These are phyloP conservation scores for Lepidurus couesii DNA, from an alignment of 1,140 invertebrate species.

Conservation along the genomic window DNA sequence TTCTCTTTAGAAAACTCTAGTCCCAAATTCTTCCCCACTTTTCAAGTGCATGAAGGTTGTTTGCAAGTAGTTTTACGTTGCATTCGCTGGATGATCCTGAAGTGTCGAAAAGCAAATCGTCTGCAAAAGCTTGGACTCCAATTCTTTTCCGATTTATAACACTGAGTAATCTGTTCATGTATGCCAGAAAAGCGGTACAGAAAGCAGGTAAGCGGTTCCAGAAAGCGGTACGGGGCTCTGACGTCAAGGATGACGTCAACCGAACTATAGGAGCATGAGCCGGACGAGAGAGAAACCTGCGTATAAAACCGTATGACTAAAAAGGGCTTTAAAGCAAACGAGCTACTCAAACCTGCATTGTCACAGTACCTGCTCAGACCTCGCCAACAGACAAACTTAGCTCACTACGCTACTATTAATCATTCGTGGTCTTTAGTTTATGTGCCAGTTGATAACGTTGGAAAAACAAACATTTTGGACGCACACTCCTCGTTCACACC, in stretches of 20 bases:
- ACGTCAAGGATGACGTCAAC: not conserved
- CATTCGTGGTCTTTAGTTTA: too few species aligned
- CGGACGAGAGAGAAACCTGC: not conserved
- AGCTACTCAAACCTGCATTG: not conserved
- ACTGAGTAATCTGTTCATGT: not conserved
- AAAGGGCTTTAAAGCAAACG: not conserved
- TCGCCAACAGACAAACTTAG: not conserved
- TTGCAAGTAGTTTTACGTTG: conserved; percentile 17
- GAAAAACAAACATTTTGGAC: too few species aligned
- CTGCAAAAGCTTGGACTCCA: conserved; percentile 17
- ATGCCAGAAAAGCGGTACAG: conserved; percentile 20
- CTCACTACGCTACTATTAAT: too few species aligned
- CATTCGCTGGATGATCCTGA: not conserved
- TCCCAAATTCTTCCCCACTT: conserved; percentile 11
- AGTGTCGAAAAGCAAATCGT: not conserved
- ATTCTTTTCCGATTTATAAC: conserved; percentile 12
- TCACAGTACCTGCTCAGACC: not conserved
- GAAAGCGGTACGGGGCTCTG: not conserved
- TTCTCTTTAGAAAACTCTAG: conserved; percentile 7
- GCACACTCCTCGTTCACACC: too few species aligned
- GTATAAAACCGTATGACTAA: not conserved
- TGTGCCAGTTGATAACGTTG: too few species aligned
- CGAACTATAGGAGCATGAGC: not conserved
- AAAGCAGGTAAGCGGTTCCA: too few species aligned
- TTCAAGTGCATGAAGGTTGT: conserved; percentile 5